Evolutionary conservation across 1,140 invertebrate genomes (phyloP), one percentile per base, ranked within the genome.

Genomic region (Trigoniulus corallinus): DNA sequence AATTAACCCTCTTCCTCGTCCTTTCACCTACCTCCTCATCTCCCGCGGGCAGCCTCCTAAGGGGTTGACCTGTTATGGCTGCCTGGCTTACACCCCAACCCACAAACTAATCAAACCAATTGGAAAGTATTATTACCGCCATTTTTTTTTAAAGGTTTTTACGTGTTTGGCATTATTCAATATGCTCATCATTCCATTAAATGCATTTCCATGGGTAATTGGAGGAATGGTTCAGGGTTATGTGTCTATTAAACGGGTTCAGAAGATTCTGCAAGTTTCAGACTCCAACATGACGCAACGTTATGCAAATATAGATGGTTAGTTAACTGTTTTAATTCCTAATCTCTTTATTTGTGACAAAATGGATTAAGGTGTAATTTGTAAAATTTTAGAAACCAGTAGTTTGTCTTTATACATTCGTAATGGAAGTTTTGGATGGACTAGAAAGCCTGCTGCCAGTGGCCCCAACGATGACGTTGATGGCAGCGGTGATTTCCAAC

Each of bases 181-280:
- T 62, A 95, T 98, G 84, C 69, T 99, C 23, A 96, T 98, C 54
- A 77, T 78, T 39, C 95, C 95, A 1, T 68, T 98, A 40, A 98
- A 98, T 72, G 84, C 89, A 0, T 94, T 98, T 67, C 95, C 95
- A 1, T 98, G 94, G 94, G 93, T 98, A 2, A 66, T 99, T 1
- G 98, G 96, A 71, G 94, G 93, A 0, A 67, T 98, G 1, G 83
- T 93, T 18, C 92, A 97, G 70, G 85, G 91, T 0, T 92, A 81
- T 81, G 82, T 92, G 0, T 92, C 87, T 0, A 61, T 91, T 2
- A 83, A 82, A 63, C 72, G 88, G 59, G 77, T 94, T 51, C 79
- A 88, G 60, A 75, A 75, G 59, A 68, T 91, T 3, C 59, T 87
- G 40, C 56, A 79, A 74, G 61, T 84, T 23, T 69, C 74, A 55